Percentiles rank a stretch among this genome's conserved stretches.
These are phyloP conservation scores for Malurus leucopterus DNA, from an alignment of 2,797 vertebrate species.

Conservation along the genomic window DNA sequence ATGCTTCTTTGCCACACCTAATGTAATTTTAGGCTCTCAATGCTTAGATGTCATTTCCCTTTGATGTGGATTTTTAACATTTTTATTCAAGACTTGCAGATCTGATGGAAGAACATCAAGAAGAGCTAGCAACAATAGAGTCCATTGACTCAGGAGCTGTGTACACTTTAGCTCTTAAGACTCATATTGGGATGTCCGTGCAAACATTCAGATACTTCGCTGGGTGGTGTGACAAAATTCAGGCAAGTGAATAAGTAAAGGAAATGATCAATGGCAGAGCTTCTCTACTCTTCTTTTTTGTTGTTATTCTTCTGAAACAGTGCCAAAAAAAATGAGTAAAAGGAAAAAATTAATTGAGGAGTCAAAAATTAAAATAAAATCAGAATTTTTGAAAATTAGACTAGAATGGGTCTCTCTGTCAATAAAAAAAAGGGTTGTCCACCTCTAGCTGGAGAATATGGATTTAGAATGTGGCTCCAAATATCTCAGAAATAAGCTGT, in stretches of 20 bases:
- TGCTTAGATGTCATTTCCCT: not conserved
- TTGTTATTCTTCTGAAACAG: not conserved
- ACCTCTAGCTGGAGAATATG: not conserved
- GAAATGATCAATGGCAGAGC: not conserved
- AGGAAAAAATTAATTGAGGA: not conserved
- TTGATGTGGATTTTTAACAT: not conserved
- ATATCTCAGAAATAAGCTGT: not conserved
- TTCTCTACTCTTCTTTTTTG: not conserved
- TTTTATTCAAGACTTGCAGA: conserved; percentile 74
- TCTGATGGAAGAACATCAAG: conserved; percentile 78
- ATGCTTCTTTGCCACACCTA: not conserved
- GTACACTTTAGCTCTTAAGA: conserved; percentile 81
- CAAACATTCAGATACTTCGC: conserved; percentile 83
- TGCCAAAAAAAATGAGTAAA: not conserved
- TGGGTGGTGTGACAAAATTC: conserved; percentile 85
- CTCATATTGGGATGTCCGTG: conserved; percentile 81
- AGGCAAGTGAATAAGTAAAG: conserved; percentile 56
- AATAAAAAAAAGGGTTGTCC: not conserved
- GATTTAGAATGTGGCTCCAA: not conserved
- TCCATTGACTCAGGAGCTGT: conserved; percentile 78
- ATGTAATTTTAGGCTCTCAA: not conserved
- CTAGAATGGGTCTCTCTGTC: not conserved
- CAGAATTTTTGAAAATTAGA: not conserved
- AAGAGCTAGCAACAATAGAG: conserved; percentile 80
- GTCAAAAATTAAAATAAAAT: not conserved